A percentile compares a stretch with the other conserved stretches of the same genome.
phyloP scores from a whole-genome alignment of 2,888 invertebrate species.

The Pollenia labialis region DNA sequence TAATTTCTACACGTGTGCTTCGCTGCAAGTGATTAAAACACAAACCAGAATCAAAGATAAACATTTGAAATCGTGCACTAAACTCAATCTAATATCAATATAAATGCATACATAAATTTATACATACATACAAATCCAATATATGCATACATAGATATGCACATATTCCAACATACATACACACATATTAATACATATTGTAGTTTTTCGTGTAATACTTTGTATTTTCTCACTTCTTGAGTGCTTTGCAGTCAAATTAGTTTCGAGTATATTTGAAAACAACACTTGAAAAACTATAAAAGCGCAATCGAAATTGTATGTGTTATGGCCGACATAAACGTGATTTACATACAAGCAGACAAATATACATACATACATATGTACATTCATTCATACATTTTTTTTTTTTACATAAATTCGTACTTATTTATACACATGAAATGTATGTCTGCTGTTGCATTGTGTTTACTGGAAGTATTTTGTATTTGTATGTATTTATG shows the following conservation, averaged over 20 bases:
- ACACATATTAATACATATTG: not conserved
- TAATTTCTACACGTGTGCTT: slow-evolving; percentile 48
- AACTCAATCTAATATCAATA: not conserved
- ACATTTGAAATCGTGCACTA: not conserved
- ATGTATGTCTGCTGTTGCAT: slow-evolving; percentile 36
- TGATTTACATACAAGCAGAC: slow-evolving; percentile 59
- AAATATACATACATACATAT: slow-evolving; percentile 1
- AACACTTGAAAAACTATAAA: slow-evolving; percentile 71
- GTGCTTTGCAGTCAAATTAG: slow-evolving; percentile 72
- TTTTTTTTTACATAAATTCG: no score
- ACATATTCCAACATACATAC: not conserved
- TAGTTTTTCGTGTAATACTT: slow-evolving; percentile 68
- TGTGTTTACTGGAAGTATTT: slow-evolving; percentile 10
- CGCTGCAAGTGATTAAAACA: slow-evolving; percentile 31
- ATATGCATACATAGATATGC: not conserved
- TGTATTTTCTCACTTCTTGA: slow-evolving; percentile 73
- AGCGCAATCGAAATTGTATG: slow-evolving; percentile 71
- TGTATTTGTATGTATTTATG: not conserved
- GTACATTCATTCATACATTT: not conserved
- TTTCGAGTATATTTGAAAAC: slow-evolving; percentile 72
- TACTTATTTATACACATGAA: not conserved
- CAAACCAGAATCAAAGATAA: not conserved
- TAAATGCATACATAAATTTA: not conserved
- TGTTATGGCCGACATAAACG: slow-evolving; percentile 73
- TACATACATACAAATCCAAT: not conserved